Evolutionary conservation across 37 sponge, comb jelly and placozoan genomes (phyloP), one percentile per base, ranked within the genome.

Genomic region (Axinella damicornis): DNA sequence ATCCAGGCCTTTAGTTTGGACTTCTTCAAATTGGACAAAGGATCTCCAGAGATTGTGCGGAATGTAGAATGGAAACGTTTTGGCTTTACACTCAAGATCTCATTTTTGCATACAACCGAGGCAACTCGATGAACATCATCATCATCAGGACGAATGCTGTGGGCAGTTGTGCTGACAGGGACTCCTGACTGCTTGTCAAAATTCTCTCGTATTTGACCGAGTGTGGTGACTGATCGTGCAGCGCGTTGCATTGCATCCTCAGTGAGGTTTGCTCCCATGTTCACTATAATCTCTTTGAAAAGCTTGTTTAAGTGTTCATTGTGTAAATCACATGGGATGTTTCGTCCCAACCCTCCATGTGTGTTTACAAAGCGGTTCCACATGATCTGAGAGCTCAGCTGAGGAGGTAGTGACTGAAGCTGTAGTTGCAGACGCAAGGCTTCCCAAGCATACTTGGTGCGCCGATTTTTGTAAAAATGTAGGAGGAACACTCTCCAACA

Each of bases 281-380:
- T 77, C 21, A 46, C 22, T 52, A 85, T 67, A 22, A 85, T 65
- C 27, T 76, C 55, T 55, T 85, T 85, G 24, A 79, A 35, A 24
- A 67, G 40, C 54, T 85, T 85, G 56, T 85, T 85, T 0, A 77
- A 55, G 34, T 85, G 86, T 39, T 85, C 86, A 46, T 85, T 85
- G 68, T 85, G 78, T 31, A 77, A 38, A 77, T 85, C 86, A 34
- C 78, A 85, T 12, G 86, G 86, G 35, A 85, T 77, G 69, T 85
- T 83, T 65, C 17, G 37, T 28, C 86, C 77, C 25, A 24, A 25
- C 38, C 86, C 86, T n/a, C 77, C 86, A 53, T 85, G 69, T 38
- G 76, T 85, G 58, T 85, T 85, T 18, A 77, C 76, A 84, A 58
- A 85, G 21, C 78, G 27, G 20, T 79, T 52, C 86, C 86, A 85